These are phyloP conservation scores for Camponotus pennsylvanicus DNA, from an alignment of 1,140 invertebrate genomes.

Conservation along the genomic window DNA sequence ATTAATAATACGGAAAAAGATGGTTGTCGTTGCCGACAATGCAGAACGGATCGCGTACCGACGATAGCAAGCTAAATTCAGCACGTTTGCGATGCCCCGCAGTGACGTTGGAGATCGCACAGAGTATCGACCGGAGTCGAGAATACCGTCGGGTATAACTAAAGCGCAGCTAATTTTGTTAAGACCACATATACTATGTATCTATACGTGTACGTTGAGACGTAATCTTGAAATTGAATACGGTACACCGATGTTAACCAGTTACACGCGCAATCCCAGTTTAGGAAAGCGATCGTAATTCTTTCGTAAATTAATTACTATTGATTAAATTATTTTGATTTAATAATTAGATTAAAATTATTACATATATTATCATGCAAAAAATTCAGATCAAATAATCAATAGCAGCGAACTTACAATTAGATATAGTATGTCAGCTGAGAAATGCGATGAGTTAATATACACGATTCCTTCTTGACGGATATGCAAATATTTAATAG, in stretches of 20 bases:
- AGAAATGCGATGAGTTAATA: conserved; percentile 62
- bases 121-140: conserved; percentile 49
- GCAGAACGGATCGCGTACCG: conserved; percentile 48
- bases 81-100: conserved; percentile 21
- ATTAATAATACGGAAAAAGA: conserved; percentile 58
- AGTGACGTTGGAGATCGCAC: conserved; percentile 26
- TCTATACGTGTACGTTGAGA: not conserved
- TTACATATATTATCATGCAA: not conserved
- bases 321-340: conserved; percentile 10
- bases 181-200: not conserved
- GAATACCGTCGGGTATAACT: conserved; percentile 28
- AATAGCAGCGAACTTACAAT: not conserved
- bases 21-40: conserved; percentile 49
- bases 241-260: not conserved
- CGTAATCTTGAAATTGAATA: not conserved
- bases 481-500: conserved; percentile 71
- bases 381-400: conserved; percentile 66
- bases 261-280: not conserved
- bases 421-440: not conserved
- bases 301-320: not conserved
- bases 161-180: conserved; percentile 20
- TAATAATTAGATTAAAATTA: not conserved
- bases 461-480: conserved; percentile 34
- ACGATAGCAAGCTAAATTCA: conserved; percentile 51
- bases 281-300: not conserved